A percentile compares a stretch with the other conserved stretches of the same genome.
phyloP scores from a whole-genome alignment of 2,888 invertebrate species.

The Beris morrisii region DNA sequence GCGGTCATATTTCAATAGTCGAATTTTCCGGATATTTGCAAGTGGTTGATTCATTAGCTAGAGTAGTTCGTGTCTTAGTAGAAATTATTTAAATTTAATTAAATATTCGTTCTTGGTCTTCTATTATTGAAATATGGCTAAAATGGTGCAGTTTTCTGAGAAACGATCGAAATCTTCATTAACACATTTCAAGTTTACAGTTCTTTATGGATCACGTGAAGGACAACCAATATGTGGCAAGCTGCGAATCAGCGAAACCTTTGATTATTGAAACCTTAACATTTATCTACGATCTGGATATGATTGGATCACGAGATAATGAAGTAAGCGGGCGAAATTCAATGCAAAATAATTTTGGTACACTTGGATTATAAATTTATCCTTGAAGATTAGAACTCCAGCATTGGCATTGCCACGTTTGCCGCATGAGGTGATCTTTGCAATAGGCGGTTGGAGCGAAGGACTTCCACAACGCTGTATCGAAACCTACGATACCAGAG shows the following conservation, averaged over 20 bases:
- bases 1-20: no score
- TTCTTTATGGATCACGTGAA: slow-evolving; percentile 90
- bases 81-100: no score
- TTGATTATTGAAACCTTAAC: slow-evolving; percentile 88
- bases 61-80: no score
- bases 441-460: slow-evolving; percentile 77
- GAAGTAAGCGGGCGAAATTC: slow-evolving; percentile 60
- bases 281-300: slow-evolving; percentile 89
- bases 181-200: slow-evolving; percentile 54
- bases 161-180: not conserved
- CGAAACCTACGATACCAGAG: slow-evolving; percentile 86
- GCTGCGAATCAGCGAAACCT: slow-evolving; percentile 81
- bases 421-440: slow-evolving; percentile 87
- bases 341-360: not conserved
- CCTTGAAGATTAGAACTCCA: slow-evolving; percentile 67
- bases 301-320: slow-evolving; percentile 76
- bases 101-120: not conserved
- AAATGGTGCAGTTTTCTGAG: not conserved
- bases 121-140: slow-evolving; percentile 14
- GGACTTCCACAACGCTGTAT: slow-evolving; percentile 65
- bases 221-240: slow-evolving; percentile 82
- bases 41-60: no score
- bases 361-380: not conserved
- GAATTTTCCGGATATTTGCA: no score
- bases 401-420: slow-evolving; percentile 80